These are phyloP conservation scores for Actenoides hombroni DNA, from an alignment of 2,113 vertebrate species.

Conservation along the genomic window DNA sequence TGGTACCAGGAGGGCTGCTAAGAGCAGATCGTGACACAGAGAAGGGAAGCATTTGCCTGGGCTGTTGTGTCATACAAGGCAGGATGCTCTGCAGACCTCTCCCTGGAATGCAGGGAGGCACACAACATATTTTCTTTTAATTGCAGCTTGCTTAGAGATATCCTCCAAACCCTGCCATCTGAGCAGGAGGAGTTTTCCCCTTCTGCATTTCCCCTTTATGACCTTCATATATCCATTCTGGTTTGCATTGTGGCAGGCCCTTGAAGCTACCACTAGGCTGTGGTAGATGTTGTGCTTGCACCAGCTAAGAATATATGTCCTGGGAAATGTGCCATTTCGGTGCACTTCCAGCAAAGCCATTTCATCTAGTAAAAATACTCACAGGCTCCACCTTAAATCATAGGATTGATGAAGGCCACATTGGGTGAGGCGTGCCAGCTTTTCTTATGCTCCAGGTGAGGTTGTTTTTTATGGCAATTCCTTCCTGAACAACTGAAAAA, in stretches of 20 bases:
- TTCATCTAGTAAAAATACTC: neutral
- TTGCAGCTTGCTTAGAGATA: neutral
- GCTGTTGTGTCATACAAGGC: neutral
- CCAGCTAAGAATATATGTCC: neutral
- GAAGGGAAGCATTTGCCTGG: neutral
- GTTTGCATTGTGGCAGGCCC: neutral
- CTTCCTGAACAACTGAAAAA: neutral
- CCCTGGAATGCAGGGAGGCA: neutral
- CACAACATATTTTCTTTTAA: neutral
- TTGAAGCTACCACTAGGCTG: neutral
- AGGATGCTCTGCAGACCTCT: neutral
- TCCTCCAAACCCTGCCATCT: neutral
- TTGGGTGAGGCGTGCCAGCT: neutral
- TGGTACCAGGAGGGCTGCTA: neutral
- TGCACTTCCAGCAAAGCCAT: slow-evolving; percentile 4
- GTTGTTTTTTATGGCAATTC: neutral
- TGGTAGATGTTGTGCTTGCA: neutral
- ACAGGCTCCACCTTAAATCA: neutral
- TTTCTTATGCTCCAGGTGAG: neutral
- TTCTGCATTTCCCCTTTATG: fast-evolving
- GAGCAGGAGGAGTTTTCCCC: neutral
- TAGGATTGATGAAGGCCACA: neutral
- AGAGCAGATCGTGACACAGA: fast-evolving
- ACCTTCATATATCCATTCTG: neutral
- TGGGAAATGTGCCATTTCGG: neutral